A percentile compares a stretch with the other conserved stretches of the same genome.
Evolutionary conservation across 1,140 invertebrate species (phyloP).

Genomic region (Branchinecta lynchi): DNA sequence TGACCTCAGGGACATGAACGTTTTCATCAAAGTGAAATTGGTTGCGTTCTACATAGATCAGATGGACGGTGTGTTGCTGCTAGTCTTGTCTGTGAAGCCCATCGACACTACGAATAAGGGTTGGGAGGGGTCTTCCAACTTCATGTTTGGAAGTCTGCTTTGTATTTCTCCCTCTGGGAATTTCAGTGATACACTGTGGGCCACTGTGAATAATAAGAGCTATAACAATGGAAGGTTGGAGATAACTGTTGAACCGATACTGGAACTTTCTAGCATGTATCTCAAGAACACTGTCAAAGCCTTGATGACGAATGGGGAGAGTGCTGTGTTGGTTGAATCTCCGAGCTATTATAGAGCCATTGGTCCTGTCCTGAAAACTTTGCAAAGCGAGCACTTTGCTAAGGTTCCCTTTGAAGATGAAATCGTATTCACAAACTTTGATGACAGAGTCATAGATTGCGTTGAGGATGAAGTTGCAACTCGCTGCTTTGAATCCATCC

Average conservation of each 20-base stretch:
- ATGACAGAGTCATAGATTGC: neutral
- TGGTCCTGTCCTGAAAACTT: slow-evolving; percentile 12
- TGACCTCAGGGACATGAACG: slow-evolving; percentile 17
- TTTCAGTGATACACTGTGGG: slow-evolving; percentile 16
- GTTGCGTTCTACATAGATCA: slow-evolving; percentile 15
- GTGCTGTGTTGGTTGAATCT: slow-evolving; percentile 14
- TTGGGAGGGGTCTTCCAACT: neutral
- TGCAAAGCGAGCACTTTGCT: slow-evolving; percentile 11
- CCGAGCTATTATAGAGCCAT: slow-evolving; percentile 16
- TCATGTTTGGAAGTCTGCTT: slow-evolving; percentile 16
- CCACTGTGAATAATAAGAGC: neutral
- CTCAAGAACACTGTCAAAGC: neutral
- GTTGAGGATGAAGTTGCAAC: neutral
- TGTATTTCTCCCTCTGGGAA: slow-evolving; percentile 17
- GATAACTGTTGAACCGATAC: slow-evolving; percentile 13
- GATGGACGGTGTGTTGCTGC: slow-evolving; percentile 6
- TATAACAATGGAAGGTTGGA: neutral
- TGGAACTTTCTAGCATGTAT: neutral
- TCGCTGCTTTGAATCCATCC: neutral
- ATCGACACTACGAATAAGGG: slow-evolving; percentile 2
- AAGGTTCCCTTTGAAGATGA: slow-evolving; percentile 16
- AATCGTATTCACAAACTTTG: slow-evolving; percentile 13
- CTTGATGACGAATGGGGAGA: slow-evolving; percentile 15
- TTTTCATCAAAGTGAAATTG: slow-evolving; percentile 12
- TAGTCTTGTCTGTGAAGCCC: slow-evolving; percentile 13